These are phyloP conservation scores for Pteropus alecto DNA, from an alignment of 2,113 vertebrate species.

Conservation along the genomic window DNA sequence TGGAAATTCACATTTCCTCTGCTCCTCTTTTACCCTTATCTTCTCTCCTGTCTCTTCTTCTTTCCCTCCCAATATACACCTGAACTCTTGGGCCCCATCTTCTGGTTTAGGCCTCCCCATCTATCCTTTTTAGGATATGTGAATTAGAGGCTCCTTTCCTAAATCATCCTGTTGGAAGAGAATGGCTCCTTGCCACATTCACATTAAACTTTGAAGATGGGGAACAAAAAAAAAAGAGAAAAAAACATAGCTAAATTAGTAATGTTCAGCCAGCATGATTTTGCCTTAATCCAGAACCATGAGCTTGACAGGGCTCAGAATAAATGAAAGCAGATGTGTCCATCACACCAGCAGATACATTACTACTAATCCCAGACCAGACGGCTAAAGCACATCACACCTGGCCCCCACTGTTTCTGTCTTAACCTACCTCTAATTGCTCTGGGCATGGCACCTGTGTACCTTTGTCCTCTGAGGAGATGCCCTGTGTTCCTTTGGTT, in stretches of 20 bases:
- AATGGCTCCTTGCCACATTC: background rate
- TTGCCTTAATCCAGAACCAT: slow-evolving; percentile 53
- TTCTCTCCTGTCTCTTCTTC: background rate
- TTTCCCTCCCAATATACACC: background rate
- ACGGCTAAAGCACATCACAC: background rate
- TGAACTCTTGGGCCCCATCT: background rate
- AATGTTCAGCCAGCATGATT: slow-evolving; percentile 4
- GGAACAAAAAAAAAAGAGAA: slow-evolving; percentile 12
- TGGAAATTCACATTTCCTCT: background rate
- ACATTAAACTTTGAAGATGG: slow-evolving; percentile 53
- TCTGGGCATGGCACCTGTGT: background rate
- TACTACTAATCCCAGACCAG: slow-evolving; percentile 62
- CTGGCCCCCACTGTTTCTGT: slow-evolving; percentile 17
- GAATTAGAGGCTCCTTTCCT: background rate
- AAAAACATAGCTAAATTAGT: background rate
- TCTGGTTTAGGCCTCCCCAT: background rate
- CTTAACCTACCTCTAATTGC: slow-evolving; percentile 62
- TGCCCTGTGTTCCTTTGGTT: background rate
- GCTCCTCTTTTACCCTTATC: background rate
- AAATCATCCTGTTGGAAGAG: background rate
- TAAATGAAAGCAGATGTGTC: slow-evolving; percentile 57
- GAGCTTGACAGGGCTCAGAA: slow-evolving; percentile 49
- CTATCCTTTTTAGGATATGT: background rate
- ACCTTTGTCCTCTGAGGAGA: slow-evolving; percentile 2
- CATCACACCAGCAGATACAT: slow-evolving; percentile 47